These are phyloP conservation scores for Ctenosaura bakeri DNA, from an alignment of 2,797 vertebrate genomes.

Conservation along the genomic window DNA sequence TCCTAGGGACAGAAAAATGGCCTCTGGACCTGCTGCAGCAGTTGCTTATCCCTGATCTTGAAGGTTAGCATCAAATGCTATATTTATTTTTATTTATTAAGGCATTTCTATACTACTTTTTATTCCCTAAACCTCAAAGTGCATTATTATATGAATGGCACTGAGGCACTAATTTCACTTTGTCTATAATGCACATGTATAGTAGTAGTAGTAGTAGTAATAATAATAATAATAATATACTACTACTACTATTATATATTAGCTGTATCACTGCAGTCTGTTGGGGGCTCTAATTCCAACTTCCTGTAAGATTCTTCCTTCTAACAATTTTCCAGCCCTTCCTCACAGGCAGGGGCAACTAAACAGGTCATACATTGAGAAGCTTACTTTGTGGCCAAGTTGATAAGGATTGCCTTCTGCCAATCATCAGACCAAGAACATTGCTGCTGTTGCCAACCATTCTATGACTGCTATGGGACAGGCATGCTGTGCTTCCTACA, in stretches of 20 bases:
- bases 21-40: too few relatives aligned
- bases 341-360: background rate
- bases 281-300: background rate
- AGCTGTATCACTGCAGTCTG: background rate
- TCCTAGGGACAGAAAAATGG: too few relatives aligned
- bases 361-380: conserved; percentile 47
- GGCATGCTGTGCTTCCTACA: conserved; percentile 59
- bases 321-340: background rate
- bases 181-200: too few relatives aligned
- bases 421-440: conserved; percentile 36
- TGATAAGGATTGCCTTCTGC: conserved; percentile 33
- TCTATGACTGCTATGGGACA: conserved; percentile 40
- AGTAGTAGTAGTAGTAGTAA: too few relatives aligned
- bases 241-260: too few relatives aligned
- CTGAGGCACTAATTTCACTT: background rate
- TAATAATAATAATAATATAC: too few relatives aligned
- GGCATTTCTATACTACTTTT: too few relatives aligned
- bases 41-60: too few relatives aligned
- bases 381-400: conserved; percentile 56
- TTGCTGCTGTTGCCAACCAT: conserved; percentile 42
- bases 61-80: conserved; percentile 13
- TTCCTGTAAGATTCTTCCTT: conserved; percentile 6
- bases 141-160: background rate
- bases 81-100: too few relatives aligned
- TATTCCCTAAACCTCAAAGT: too few relatives aligned